Evolutionary conservation across 2,113 vertebrate species (phyloP), one percentile per base, ranked within the genome.

Genomic region (Ceyx melanurus): DNA sequence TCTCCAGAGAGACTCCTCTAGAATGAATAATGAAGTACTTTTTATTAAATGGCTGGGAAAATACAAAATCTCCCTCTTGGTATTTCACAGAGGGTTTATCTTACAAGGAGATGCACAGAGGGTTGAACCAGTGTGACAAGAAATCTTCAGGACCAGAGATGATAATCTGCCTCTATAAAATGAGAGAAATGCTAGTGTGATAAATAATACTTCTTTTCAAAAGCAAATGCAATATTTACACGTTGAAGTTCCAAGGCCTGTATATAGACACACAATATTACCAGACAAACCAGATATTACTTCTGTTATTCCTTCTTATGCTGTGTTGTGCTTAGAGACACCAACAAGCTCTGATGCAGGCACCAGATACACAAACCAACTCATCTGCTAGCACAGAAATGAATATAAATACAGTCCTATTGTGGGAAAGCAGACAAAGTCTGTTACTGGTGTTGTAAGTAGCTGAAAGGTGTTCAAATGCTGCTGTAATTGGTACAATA

Each of bases 41-140:
- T 90, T 93, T 94, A 93, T 96, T 95, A 94, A 89, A 92, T 58
- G 46, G 61, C 58, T 84, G 53, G 57, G 50, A 84, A 94, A 96
- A 93, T 84, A 28, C 37, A 90, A 89, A 94, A 88, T 75, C 58
- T 89, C 45, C 20, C 80, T 45, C 20, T 51, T 21, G 62, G 20
- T 57, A 73, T 90, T 93, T 93, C 60, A 45, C 42, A 46, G 28
- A 65, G 48, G 50, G 28, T 58, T 95, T 92, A 92, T 97, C 64
- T 85, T 85, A 73, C 28, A 68, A 71, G 50, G 45, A 80, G 40
- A 33, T 64, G 26, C 72, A 80, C n/a, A 17, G 31, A 37, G 45
- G 26, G 53, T 66, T 89, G 65, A 70, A 74, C 25, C 28, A 71
- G 37, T 48, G 42, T 40, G 77, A 72, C 46, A 79, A 72, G 73